Base-by-base conservation (phyloP, 2,888 invertebrate species). In the Trisateles emortualis region DNA sequence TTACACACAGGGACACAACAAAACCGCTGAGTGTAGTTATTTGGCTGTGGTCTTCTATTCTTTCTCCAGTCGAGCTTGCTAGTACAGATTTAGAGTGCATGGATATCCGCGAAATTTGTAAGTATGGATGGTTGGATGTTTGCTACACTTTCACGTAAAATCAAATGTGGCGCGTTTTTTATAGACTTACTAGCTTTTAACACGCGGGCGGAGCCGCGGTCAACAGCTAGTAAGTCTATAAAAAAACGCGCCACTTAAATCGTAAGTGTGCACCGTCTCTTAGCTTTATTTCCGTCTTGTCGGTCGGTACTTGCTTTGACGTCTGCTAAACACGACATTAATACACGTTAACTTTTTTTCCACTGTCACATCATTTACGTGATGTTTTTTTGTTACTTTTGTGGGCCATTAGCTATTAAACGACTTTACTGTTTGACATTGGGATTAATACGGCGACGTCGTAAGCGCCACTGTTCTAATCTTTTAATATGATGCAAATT, bases 381-480 rank as follows among this genome's bases (percentile, higher is more conserved):
- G 79, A 83, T 86, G 88, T 87, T 82, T 86, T 79, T 68, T 71
- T 53, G 38, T 64, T 59, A 69, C 79, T 85, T 85, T 86, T 85
- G 84, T 84, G 76, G 84, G 77, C 88, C 92, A 91, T 92, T 90
- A 92, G 90, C 90, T 91, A 90, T 89, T 90, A 91, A 91, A 84
- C 84, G 84, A 76, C 67, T 77, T 70, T 67, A 68, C 72, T 72
- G 78, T 82, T 82, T 88, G 88, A 88, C 88, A 84, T 68, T 69
- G 72, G 83, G 81, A 90, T 90, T 90, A 88, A 89, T 87, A 87
- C 67, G 84, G 81, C 79, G 75, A 74, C 79, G 73, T 77, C 71
- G 68, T 62, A 74, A 81, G 82, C 82, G 82, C 81, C 79, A 74
- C 62, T 63, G 29, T 38, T 50, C 45, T 54, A 59, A 59, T 43